Base-by-base conservation (phyloP, 2,797 vertebrate genomes). In the Yasuhikotakia modesta region DNA sequence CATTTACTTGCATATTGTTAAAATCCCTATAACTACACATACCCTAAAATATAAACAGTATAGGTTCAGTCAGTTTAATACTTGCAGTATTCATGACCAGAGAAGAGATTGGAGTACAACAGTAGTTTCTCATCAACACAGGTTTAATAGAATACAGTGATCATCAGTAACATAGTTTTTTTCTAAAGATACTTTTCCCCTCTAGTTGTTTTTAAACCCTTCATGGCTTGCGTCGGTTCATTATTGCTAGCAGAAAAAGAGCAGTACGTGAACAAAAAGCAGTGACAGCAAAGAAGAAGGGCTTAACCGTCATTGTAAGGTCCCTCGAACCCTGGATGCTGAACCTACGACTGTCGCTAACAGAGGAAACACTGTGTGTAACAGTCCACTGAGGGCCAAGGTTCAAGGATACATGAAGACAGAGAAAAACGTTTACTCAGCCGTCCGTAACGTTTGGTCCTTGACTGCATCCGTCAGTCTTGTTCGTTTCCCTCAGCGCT, bases 171-270 rank as follows among this genome's bases (percentile, higher is more conserved):
- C 73, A 82, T 65, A 50, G 48, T 43, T 73, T 72, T 81, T 45
- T 73, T 52, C 30, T 43, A 43, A 57, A 68, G 75, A 61, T 77
- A 70, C 78, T 73, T 69, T 58, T 5, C 32, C 52, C 69, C 46
- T 22, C 17, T 73, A 48, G 71, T 77, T 66, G 80, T 79, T 87
- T 82, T 84, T 90, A 91, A 90, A 71, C 70, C 76, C 60, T 60
- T 52, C 84, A 87, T 85, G 85, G 86, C 83, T 88, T 85, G 70
- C 78, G 81, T 92, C 94, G 92, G 82, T 92, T 92, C 90, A 91
- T 98, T 98, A 99, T 98, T 99, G 97, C 97, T 99, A 97, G 97
- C 95, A 87, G 94, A 86, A 80, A 81, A 93, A 93, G 94, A 96
- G 96, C 76, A 63, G 68, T 79, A 83, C 78, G 71, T 76, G 79